A percentile compares a stretch with the other conserved stretches of the same genome.
Conservation (phyloP, 2,113 vertebrate species). For the Anseranas semipalmata region DNA sequence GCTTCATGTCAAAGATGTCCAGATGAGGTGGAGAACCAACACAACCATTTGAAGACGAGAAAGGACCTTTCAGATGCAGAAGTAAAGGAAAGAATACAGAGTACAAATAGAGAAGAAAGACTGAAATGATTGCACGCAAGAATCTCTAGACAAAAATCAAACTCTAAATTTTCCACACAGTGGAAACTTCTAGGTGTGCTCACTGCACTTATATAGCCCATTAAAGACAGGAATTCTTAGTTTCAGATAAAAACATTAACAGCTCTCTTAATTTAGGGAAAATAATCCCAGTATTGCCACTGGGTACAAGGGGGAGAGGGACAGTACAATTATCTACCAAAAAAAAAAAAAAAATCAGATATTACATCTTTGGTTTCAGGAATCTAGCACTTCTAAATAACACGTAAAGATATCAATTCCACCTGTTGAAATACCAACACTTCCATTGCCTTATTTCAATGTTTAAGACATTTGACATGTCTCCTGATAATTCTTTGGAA, state of each 20-base stretch:
- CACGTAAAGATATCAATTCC: not conserved
- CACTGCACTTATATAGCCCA: no score
- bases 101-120: slow-evolving; percentile 50
- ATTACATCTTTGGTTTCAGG: not conserved
- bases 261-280: not conserved
- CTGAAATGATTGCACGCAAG: not conserved
- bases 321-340: not conserved
- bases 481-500: not conserved
- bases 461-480: not conserved
- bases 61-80: slow-evolving; percentile 69
- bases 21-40: slow-evolving; percentile 76
- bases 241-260: not conserved
- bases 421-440: not conserved
- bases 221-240: not conserved
- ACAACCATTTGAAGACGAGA: slow-evolving; percentile 77
- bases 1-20: slow-evolving; percentile 81
- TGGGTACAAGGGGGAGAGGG: not conserved
- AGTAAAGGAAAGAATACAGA: slow-evolving; percentile 64
- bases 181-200: no score
- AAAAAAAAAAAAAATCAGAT: not conserved
- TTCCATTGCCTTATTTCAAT: not conserved
- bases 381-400: not conserved
- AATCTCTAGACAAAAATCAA: not conserved
- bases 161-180: not conserved
- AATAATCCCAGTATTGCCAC: not conserved